Base-by-base conservation (phyloP, 2,888 invertebrate species). In the Dolomedes plantarius region DNA sequence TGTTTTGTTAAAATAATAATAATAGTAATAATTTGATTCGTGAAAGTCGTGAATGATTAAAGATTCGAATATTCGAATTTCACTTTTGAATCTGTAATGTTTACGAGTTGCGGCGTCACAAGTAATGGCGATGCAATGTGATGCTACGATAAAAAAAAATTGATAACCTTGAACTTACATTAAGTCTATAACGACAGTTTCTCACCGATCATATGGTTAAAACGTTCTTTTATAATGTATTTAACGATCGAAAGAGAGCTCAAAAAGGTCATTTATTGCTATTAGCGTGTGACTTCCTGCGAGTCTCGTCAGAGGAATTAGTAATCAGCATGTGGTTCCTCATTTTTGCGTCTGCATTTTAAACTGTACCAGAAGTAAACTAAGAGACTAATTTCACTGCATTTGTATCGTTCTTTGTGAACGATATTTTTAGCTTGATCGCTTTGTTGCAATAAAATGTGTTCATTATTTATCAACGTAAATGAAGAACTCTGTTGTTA, bases 121-220 rank as follows among this genome's bases (percentile, higher is more conserved):
- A 73, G 77, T 76, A 85, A 77, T 72, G 77, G 77, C 67, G 73
- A 72, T 36, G 36, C 13, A 46, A 28, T 73, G 31, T 71, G 62
- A 29, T 73, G 36, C 62, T 72, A 41, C 62, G 73, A 62, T 72
- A 69, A 67, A 67, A 67, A 67, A 56, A 56, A 77, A 73, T 39
- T n/a, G 72, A 77, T 85, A 85, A 85, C 83, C 83, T 85, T 85
- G 83, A 85, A 85, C 65, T 50, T 73, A n/a, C 56, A 85, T 85
- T 85, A 85, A 67, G 50, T 39, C 36, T 36, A 36, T 76, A 36
- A 64, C 27, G 28, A n/a, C 27, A 36, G 46, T 72, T 85, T 56
- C 72, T 19, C 29, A n/a, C 56, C 19, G 39, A 77, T 41, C 36
- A 71, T 31, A 36, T 36, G n/a, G 27, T 13, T 62, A 46, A 75